phyloP scores from a whole-genome alignment of 2,797 vertebrate genomes.

The Sebastes miniatus region DNA sequence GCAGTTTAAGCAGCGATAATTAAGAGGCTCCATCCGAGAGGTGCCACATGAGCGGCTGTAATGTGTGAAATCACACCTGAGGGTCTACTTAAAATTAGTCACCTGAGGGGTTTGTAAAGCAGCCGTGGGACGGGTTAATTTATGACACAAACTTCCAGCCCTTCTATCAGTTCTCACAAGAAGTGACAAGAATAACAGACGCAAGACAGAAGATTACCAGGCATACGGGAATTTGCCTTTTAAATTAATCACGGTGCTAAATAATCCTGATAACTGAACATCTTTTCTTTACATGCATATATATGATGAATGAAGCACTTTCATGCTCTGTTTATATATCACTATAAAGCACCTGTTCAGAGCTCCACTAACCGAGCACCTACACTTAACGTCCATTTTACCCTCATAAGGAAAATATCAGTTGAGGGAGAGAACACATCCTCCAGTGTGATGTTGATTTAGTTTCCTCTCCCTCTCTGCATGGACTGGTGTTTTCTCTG shows the following conservation, averaged over 20 bases:
- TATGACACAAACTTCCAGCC: slow-evolving; percentile 32
- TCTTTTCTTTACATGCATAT: slow-evolving; percentile 4
- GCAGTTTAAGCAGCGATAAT: slow-evolving; percentile 73
- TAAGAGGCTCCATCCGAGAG: slow-evolving; percentile 65
- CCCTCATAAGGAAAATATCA: slow-evolving; percentile 70
- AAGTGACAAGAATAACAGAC: slow-evolving; percentile 41
- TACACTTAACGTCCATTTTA: slow-evolving; percentile 72
- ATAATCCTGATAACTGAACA: slow-evolving; percentile 33
- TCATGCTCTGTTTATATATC: slow-evolving; percentile 38
- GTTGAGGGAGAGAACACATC: slow-evolving; percentile 78
- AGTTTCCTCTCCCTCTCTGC: slow-evolving; percentile 73
- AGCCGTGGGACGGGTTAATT: slow-evolving; percentile 47
- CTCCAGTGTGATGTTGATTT: slow-evolving; percentile 83
- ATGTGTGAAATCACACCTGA: slow-evolving; percentile 77
- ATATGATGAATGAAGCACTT: slow-evolving; percentile 24
- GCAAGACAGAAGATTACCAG: slow-evolving; percentile 7
- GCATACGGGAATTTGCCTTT: slow-evolving; percentile 27
- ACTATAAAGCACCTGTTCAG: slow-evolving; percentile 73
- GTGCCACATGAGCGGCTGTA: slow-evolving; percentile 66
- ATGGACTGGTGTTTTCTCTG: slow-evolving; percentile 79
- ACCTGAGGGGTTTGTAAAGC: slow-evolving; percentile 71
- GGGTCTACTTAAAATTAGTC: slow-evolving; percentile 72
- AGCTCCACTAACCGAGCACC: slow-evolving; percentile 34
- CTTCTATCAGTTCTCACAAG: slow-evolving; percentile 16
- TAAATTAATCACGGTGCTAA: slow-evolving; percentile 32